phyloP scores from a whole-genome alignment of 2,888 invertebrate species.

The Meloe dianella region DNA sequence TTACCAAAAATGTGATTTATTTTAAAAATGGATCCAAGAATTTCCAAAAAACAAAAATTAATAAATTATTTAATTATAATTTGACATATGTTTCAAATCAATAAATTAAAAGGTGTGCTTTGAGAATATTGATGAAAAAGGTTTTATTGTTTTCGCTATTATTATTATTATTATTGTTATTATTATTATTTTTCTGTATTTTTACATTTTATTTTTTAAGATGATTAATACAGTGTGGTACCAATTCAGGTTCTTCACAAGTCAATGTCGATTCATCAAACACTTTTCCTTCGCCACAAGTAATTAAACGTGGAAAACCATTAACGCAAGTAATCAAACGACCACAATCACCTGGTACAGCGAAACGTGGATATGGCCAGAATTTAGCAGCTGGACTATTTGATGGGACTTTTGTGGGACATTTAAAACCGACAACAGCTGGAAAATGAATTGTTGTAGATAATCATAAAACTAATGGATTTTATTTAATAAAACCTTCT shows the following conservation, averaged over 20 bases:
- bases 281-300: conserved; percentile 86
- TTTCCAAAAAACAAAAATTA: no score
- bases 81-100: not conserved
- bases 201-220: conserved; percentile 43
- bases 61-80: no score
- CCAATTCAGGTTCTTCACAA: conserved; percentile 77
- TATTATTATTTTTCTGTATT: not conserved
- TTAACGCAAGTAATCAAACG: conserved; percentile 90
- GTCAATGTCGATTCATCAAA: conserved; percentile 84
- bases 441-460: conserved; percentile 32
- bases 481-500: conserved; percentile 68
- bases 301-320: conserved; percentile 84
- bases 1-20: no score
- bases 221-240: conserved; percentile 56
- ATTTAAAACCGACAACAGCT: conserved; percentile 92
- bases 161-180: no score
- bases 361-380: conserved; percentile 91
- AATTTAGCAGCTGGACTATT: conserved; percentile 84
- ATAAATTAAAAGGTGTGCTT: not conserved
- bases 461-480: no score
- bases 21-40: no score
- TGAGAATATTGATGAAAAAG: not conserved
- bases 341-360: conserved; percentile 86
- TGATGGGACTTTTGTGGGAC: conserved; percentile 83
- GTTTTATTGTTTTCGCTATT: not conserved